A percentile compares a stretch with the other conserved stretches of the same genome.
Conservation (phyloP, 1,140 invertebrate species). For the Leptonema lineaticorne region DNA sequence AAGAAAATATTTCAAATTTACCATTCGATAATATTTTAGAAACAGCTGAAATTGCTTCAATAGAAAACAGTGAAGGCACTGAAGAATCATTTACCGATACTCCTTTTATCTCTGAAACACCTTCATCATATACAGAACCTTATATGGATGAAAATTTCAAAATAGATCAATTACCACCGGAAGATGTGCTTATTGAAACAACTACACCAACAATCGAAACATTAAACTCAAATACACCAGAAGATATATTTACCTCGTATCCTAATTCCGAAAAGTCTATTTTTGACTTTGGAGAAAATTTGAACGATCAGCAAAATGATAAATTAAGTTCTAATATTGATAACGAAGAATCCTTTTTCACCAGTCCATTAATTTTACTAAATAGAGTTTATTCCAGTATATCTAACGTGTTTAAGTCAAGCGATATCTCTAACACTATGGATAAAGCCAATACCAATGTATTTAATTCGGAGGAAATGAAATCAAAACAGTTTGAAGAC, state of each 20-base stretch:
- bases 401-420: conserved; percentile 10
- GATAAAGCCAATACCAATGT: conserved; percentile 5
- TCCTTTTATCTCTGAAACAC: too few species aligned
- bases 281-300: background rate
- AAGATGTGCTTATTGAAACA: too few species aligned
- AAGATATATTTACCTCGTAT: background rate
- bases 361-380: background rate
- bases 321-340: background rate
- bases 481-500: conserved; percentile 11
- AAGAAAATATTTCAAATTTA: too few species aligned
- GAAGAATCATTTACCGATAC: too few species aligned
- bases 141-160: too few species aligned
- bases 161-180: too few species aligned
- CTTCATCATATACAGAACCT: too few species aligned
- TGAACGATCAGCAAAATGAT: background rate
- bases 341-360: conserved; percentile 15
- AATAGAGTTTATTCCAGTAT: conserved; percentile 2
- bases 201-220: background rate
- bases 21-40: too few species aligned
- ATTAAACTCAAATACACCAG: background rate
- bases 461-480: conserved; percentile 7
- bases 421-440: background rate
- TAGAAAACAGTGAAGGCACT: too few species aligned
- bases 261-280: background rate
- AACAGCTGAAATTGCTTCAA: too few species aligned